Base-by-base conservation (phyloP, 2,113 vertebrate genomes). In the Poicephalus gulielmi region DNA sequence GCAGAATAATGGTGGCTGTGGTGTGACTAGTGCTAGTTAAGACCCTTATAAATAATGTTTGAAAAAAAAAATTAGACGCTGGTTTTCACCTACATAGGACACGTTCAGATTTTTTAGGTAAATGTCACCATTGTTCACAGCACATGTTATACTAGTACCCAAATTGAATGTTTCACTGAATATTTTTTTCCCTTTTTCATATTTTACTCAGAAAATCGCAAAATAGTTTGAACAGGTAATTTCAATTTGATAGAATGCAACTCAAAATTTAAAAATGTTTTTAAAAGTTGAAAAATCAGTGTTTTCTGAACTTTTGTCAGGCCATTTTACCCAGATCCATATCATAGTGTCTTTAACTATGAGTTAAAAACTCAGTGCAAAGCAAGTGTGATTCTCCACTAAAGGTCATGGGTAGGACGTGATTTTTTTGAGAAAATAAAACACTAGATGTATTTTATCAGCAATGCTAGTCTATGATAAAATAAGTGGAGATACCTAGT, bases 131-230 rank as follows among this genome's bases (percentile, higher is more conserved):
- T 50, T 50, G 10, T 25, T 89, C 59, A 31, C 25, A 78, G 10
- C 3, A 16, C 2, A 2, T 23, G 1, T 43, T 55, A 4, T 39
- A 30, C 1, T 16, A 71, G 50, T 7, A 81, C 2, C 5, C 9
- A 83, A 88, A 63, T 2, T 9, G 6, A 74, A 62, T 24, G 3
- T 52, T 91, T 94, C 52, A 18, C 5, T 64, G 17, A 79, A 4
- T 4, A 6, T 74, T 44, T 70, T 67, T 83, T 73, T 27, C 30
- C 7, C 6, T 71, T 83, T 83, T 88, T 80, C 23, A 35, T 47
- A 15, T 6, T 55, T 5, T 30, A 46, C 1, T 12, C 20, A 75
- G 15, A 67, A 67, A 86, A 71, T 15, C 5, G 35, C 4, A 53
- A 49, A 49, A 28, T 6, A 64, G 2, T 23, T 74, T 3, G 31